Evolutionary conservation across 2,888 invertebrate species (phyloP).

Genomic region (Protonemura montana): DNA sequence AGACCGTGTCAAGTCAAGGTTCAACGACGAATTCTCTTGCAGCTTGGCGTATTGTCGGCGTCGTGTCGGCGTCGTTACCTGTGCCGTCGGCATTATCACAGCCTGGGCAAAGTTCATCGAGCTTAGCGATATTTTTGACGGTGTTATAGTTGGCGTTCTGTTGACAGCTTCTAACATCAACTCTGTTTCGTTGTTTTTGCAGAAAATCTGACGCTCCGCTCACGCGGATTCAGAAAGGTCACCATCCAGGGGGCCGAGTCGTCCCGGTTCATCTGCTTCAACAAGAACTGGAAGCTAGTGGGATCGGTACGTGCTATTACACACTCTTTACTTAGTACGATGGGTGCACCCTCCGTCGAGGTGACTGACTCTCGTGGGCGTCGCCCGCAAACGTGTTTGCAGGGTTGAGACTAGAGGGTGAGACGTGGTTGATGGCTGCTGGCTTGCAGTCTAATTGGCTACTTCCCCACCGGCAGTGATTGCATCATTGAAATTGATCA

Average conservation of each 20-base stretch:
- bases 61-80: not conserved
- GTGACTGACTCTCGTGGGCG: not conserved
- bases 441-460: not conserved
- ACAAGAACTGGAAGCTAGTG: slow-evolving; percentile 73
- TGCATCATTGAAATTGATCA: not conserved
- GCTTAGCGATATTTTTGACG: not conserved
- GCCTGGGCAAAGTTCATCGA: too few relatives aligned
- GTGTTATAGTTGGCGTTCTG: too few relatives aligned
- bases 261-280: slow-evolving; percentile 79
- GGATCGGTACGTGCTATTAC: slow-evolving; percentile 65
- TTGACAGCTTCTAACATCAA: not conserved
- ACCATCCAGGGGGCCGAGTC: slow-evolving; percentile 75
- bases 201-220: slow-evolving; percentile 74
- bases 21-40: too few relatives aligned
- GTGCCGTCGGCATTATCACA: not conserved
- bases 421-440: not conserved
- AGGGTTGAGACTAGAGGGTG: not conserved
- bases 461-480: slow-evolving; percentile 17
- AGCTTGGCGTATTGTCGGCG: not conserved
- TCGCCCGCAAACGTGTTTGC: not conserved
- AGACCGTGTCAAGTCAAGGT: too few relatives aligned
- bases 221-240: slow-evolving; percentile 68
- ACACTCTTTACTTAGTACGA: too few relatives aligned
- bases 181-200: slow-evolving; percentile 55
- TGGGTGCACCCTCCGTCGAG: not conserved